A percentile compares a stretch with the other conserved stretches of the same genome.
phyloP scores from a whole-genome alignment of 2,888 invertebrate species.

The Tolmerus cingulatus region DNA sequence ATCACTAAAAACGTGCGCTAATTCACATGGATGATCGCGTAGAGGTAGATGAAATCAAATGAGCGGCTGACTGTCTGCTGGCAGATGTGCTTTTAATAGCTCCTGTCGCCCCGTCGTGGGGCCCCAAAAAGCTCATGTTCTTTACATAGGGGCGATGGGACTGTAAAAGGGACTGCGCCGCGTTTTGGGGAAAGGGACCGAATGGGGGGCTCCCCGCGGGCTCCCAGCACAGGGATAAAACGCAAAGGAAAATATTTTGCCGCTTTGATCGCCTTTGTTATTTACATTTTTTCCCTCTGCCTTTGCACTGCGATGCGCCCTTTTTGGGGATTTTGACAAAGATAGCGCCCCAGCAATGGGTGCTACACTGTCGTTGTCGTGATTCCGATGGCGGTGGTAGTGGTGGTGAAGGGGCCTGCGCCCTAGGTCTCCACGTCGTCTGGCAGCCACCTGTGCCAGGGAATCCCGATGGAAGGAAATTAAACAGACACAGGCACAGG shows the following conservation, averaged over 20 bases:
- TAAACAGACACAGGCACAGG: not conserved
- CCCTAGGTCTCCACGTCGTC: not conserved
- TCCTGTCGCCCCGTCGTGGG: not conserved
- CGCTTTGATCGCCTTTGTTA: constrained; percentile 34
- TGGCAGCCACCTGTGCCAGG: constrained; percentile 11
- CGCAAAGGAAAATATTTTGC: constrained; percentile 23
- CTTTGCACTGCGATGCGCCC: not conserved
- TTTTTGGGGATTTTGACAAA: not conserved
- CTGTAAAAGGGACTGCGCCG: not conserved
- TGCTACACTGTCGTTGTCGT: not conserved
- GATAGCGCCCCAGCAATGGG: not conserved
- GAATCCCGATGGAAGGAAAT: not conserved
- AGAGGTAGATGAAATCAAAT: not conserved
- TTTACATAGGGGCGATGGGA: not conserved
- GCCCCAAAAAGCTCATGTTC: not conserved
- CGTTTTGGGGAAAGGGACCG: not conserved
- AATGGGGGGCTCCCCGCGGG: not conserved
- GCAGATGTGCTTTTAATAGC: constrained; percentile 28
- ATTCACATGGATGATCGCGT: not conserved
- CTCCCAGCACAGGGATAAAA: not conserved
- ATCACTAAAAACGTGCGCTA: constrained; percentile 2
- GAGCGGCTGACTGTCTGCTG: not conserved
- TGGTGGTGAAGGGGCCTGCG: not conserved
- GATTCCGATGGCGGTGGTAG: not conserved
- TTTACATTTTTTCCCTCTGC: constrained; percentile 5